These are phyloP conservation scores for Ypsolopha scabrella DNA, from an alignment of 2,888 invertebrate genomes.

Conservation along the genomic window DNA sequence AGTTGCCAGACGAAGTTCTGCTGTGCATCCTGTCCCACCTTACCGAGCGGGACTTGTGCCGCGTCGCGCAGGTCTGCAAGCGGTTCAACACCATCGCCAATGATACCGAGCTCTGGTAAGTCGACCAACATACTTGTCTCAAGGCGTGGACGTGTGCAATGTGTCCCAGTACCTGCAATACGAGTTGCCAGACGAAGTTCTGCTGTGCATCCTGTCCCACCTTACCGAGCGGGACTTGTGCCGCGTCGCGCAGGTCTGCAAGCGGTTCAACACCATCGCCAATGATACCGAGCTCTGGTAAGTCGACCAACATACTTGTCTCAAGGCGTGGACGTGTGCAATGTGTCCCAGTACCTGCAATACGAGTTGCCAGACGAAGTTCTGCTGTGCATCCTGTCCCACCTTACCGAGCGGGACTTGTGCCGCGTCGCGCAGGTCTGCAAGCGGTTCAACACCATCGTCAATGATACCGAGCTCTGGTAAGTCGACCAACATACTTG, in stretches of 20 bases:
- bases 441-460: conserved; percentile 93
- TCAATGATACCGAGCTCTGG: conserved; percentile 93
- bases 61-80: conserved; percentile 95
- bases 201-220: conserved; percentile 95
- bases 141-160: conserved; percentile 65
- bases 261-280: conserved; percentile 92
- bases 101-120: conserved; percentile 93
- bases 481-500: too few species aligned
- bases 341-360: conserved; percentile 83
- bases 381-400: conserved; percentile 94
- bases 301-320: too few species aligned
- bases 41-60: conserved; percentile 93
- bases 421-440: conserved; percentile 95
- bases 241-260: conserved; percentile 94
- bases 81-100: conserved; percentile 93
- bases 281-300: conserved; percentile 94
- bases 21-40: conserved; percentile 96
- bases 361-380: conserved; percentile 98
- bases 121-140: too few species aligned
- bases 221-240: conserved; percentile 95
- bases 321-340: conserved; percentile 65
- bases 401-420: conserved; percentile 94
- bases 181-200: conserved; percentile 95
- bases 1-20: conserved; percentile 95
- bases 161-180: conserved; percentile 88